These are phyloP conservation scores for Fragum sueziense DNA, from an alignment of 2,888 invertebrate genomes.

Conservation along the genomic window DNA sequence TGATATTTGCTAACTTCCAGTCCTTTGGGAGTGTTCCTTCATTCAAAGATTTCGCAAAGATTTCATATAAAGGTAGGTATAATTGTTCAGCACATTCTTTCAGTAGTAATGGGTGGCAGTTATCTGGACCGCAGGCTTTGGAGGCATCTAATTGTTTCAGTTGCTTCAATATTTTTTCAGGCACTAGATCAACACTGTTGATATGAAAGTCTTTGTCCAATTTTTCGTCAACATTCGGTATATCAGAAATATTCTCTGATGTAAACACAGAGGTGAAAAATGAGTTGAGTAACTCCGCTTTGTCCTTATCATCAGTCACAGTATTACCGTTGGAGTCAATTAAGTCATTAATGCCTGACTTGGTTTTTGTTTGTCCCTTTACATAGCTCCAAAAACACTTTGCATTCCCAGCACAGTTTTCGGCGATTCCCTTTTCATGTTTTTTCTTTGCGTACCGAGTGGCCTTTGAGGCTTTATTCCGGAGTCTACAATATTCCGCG, in stretches of 20 bases:
- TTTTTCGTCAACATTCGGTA: conserved; percentile 25
- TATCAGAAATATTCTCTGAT: background rate
- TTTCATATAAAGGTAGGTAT: background rate
- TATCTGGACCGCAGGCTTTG: conserved; percentile 26
- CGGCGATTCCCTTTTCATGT: conserved; percentile 6
- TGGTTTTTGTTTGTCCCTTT: conserved; percentile 24
- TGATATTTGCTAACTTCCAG: conserved; percentile 24
- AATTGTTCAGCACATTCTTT: conserved; percentile 24
- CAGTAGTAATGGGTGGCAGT: conserved; percentile 23
- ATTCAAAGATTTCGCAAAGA: conserved; percentile 13
- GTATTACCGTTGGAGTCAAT: conserved; percentile 10
- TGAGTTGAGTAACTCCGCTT: conserved; percentile 29
- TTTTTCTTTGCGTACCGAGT: conserved; percentile 1
- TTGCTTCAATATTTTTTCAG: conserved; percentile 25
- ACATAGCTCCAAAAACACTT: conserved; percentile 35
- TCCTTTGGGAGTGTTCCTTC: conserved; percentile 21
- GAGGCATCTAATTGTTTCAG: conserved; percentile 11
- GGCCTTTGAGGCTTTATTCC: conserved; percentile 31
- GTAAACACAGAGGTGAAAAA: conserved; percentile 36
- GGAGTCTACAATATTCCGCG: conserved; percentile 12
- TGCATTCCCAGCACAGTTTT: background rate
- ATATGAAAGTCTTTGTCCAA: background rate
- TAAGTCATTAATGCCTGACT: conserved; percentile 17
- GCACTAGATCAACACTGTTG: conserved; percentile 4
- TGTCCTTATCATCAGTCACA: conserved; percentile 24